phyloP scores from a whole-genome alignment of 1,140 invertebrate genomes.

The Cherax destructor region DNA sequence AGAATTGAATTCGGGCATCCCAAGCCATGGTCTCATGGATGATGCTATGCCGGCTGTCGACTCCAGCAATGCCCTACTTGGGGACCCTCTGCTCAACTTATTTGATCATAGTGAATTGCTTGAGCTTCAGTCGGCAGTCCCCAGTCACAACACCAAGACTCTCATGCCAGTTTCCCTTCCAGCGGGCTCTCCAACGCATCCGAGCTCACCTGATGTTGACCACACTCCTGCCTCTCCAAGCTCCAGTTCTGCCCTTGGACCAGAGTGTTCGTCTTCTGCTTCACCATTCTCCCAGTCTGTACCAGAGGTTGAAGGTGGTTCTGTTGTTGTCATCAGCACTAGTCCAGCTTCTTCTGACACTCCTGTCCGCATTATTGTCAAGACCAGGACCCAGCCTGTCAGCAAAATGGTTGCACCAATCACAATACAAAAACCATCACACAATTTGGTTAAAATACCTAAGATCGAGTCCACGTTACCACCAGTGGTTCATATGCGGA shows the following conservation, averaged over 20 bases:
- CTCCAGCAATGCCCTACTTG: conserved; percentile 53
- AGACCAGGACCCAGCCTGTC: neutral
- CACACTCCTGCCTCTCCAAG: neutral
- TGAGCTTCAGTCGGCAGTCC: conserved; percentile 33
- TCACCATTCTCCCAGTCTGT: neutral
- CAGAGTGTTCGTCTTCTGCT: neutral
- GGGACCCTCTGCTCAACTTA: conserved; percentile 51
- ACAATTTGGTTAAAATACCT: conserved; percentile 45
- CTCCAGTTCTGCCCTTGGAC: neutral
- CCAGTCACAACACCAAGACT: conserved; percentile 42
- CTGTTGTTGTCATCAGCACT: neutral
- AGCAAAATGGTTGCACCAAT: conserved; percentile 51
- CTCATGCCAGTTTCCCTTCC: conserved; percentile 67
- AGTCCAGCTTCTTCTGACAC: neutral
- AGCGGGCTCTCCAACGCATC: conserved; percentile 38
- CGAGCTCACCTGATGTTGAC: neutral
- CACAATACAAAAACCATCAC: conserved; percentile 19
- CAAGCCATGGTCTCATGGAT: conserved; percentile 33
- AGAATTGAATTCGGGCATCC: conserved; percentile 26
- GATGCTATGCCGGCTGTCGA: conserved; percentile 48
- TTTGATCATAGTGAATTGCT: conserved; percentile 41
- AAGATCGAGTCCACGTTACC: neutral
- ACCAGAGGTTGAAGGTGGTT: neutral
- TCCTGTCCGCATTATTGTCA: conserved; percentile 44
- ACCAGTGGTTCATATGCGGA: neutral